Evolutionary conservation across 2,888 invertebrate species (phyloP).

Genomic region (Unio delphinus): DNA sequence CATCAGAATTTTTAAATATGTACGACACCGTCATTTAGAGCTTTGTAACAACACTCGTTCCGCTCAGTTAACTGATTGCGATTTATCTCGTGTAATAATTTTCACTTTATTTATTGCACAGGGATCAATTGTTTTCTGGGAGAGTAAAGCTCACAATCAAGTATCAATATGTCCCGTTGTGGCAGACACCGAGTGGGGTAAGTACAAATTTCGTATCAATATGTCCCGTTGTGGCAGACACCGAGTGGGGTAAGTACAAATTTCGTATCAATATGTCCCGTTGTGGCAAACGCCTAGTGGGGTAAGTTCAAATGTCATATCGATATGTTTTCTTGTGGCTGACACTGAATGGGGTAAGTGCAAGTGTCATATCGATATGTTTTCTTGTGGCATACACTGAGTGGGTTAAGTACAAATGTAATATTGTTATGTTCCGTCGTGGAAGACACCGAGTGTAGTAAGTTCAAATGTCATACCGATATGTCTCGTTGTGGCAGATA

Average conservation of each 20-base stretch:
- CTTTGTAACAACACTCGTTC: too few relatives aligned
- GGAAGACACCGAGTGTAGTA: conserved; percentile 38
- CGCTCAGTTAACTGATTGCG: too few relatives aligned
- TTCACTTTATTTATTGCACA: conserved; percentile 11
- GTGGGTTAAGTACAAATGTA: conserved; percentile 36
- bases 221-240: conserved; percentile 11
- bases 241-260: conserved; percentile 39
- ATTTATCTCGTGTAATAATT: too few relatives aligned
- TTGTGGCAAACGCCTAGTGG: conserved; percentile 36
- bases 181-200: conserved; percentile 43
- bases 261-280: conserved; percentile 33
- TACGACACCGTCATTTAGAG: too few relatives aligned
- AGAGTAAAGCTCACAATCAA: conserved; percentile 20
- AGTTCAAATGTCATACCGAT: conserved; percentile 9
- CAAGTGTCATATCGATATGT: conserved; percentile 20
- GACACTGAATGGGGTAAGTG: conserved; percentile 43
- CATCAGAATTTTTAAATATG: too few relatives aligned
- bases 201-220: conserved; percentile 16
- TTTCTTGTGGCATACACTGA: conserved; percentile 33
- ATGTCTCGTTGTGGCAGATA: too few relatives aligned
- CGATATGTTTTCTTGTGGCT: conserved; percentile 34
- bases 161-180: conserved; percentile 38
- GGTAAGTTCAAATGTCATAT: conserved; percentile 26
- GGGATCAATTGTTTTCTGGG: conserved; percentile 43
- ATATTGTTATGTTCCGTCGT: too few relatives aligned